phyloP scores from a whole-genome alignment of 2,888 invertebrate species.

The Acanthopleura granulata region DNA sequence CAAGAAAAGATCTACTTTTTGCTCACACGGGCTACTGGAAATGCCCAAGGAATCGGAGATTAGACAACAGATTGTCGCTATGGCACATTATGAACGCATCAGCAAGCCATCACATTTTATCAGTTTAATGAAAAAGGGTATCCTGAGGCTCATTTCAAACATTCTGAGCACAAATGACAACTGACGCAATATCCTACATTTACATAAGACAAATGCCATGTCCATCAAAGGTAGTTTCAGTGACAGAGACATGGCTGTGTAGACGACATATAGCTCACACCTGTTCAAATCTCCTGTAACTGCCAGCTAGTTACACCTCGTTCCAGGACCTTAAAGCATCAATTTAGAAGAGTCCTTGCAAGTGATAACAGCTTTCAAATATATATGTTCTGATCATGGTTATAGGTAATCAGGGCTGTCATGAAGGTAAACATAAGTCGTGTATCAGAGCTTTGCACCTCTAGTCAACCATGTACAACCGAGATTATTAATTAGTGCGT shows the following conservation, averaged over 20 bases:
- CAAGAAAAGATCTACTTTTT: not conserved
- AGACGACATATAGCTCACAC: not conserved
- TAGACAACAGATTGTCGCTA: not conserved
- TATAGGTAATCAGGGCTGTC: too few relatives aligned
- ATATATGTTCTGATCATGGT: not conserved
- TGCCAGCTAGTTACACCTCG: not conserved
- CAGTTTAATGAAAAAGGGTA: not conserved
- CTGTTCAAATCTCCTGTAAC: not conserved
- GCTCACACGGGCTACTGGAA: not conserved
- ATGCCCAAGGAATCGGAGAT: not conserved
- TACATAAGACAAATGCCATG: not conserved
- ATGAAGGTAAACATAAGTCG: too few relatives aligned
- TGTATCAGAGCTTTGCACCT: too few relatives aligned
- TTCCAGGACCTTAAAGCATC: not conserved
- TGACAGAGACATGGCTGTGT: not conserved
- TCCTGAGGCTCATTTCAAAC: too few relatives aligned
- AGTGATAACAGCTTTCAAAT: not conserved
- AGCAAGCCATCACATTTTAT: not conserved
- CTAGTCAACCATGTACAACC: too few relatives aligned
- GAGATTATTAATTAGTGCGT: too few relatives aligned
- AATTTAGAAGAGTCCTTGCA: not conserved
- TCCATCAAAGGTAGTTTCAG: not conserved
- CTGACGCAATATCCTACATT: not conserved
- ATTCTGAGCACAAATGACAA: not conserved
- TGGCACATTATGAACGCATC: not conserved